Evolutionary conservation across 53 echinoderm and acorn worm species (phyloP).

Genomic region (Actinopyga echinites): DNA sequence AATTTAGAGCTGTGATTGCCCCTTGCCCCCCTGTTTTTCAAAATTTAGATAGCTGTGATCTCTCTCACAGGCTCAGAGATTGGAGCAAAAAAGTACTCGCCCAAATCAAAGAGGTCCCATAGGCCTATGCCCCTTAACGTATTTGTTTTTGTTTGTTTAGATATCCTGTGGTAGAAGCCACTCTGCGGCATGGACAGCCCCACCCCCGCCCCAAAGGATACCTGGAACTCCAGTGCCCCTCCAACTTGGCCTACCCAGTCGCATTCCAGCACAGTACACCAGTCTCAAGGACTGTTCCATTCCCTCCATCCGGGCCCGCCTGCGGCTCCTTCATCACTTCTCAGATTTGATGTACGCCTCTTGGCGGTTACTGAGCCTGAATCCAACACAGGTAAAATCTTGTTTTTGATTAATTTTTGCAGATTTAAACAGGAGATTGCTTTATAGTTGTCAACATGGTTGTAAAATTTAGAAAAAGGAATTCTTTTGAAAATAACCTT

Average conservation of each 20-base stretch:
- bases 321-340: slow-evolving; percentile 91
- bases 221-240: slow-evolving; percentile 92
- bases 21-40: too few species aligned
- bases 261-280: slow-evolving; percentile 81
- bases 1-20: too few species aligned
- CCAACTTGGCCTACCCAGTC: slow-evolving; percentile 89
- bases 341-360: slow-evolving; percentile 97
- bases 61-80: too few species aligned
- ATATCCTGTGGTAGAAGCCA: slow-evolving; percentile 95
- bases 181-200: slow-evolving; percentile 94
- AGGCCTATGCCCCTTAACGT: too few species aligned
- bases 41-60: too few species aligned
- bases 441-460: too few species aligned
- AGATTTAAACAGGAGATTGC: too few species aligned
- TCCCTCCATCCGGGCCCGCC: slow-evolving; percentile 72
- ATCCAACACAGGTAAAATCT: slow-evolving; percentile 76
- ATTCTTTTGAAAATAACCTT: too few species aligned
- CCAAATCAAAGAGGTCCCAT: too few species aligned
- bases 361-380: slow-evolving; percentile 90
- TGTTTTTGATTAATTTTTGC: not conserved
- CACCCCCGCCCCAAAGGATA: slow-evolving; percentile 80
- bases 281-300: slow-evolving; percentile 78
- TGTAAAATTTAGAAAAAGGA: too few species aligned
- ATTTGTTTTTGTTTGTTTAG: slow-evolving; percentile 36
- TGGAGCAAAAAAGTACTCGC: too few species aligned